A percentile compares a stretch with the other conserved stretches of the same genome.
These are phyloP conservation scores for Platycnemis pennipes DNA, from an alignment of 2,888 invertebrate genomes.

Conservation along the genomic window DNA sequence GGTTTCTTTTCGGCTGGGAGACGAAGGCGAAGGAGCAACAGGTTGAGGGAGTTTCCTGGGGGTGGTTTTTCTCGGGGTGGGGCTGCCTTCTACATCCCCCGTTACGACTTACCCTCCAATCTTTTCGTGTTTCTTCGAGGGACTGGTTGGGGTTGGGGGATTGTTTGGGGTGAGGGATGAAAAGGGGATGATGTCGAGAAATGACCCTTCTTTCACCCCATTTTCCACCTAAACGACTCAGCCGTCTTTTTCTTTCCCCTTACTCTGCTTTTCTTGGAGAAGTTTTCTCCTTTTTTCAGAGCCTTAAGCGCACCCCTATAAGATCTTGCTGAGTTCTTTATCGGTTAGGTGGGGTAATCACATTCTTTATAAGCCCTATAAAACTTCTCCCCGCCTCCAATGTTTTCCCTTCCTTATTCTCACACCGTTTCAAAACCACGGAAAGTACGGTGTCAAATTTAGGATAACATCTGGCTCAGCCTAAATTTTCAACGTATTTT, in stretches of 20 bases:
- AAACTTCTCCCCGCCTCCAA: neutral
- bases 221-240: conserved; percentile 21
- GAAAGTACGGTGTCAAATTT: too few species aligned
- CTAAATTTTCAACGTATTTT: too few species aligned
- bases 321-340: conserved; percentile 4
- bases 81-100: conserved; percentile 20
- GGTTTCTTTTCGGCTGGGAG: conserved; percentile 34
- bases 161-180: neutral
- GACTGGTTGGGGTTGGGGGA: neutral
- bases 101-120: conserved; percentile 48
- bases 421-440: neutral
- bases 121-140: conserved; percentile 58
- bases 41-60: conserved; percentile 27
- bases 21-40: conserved; percentile 20
- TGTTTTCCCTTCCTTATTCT: neutral
- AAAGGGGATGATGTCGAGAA: neutral
- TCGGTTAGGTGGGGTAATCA: neutral
- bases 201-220: conserved; percentile 35
- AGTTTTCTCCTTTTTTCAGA: neutral
- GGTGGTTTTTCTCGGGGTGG: neutral
- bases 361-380: neutral
- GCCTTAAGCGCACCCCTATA: neutral
- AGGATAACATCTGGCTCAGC: too few species aligned
- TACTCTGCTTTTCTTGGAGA: neutral
- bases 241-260: neutral